phyloP scores from a whole-genome alignment of 2,113 vertebrate species.

The Xenopus borealis region DNA sequence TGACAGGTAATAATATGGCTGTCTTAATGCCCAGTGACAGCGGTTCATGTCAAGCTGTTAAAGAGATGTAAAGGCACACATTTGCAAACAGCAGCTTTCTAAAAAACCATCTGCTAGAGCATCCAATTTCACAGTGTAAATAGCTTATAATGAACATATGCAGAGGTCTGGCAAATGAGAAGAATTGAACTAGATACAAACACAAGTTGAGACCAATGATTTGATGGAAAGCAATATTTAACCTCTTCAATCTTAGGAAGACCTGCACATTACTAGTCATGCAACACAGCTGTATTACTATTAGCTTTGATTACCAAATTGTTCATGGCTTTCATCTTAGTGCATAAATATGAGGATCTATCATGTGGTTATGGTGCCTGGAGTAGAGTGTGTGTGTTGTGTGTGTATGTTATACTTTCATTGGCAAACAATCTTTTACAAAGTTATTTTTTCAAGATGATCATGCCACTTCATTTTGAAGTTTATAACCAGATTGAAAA shows the following conservation, averaged over 20 bases:
- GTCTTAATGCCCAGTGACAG: constrained; percentile 49
- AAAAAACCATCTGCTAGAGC: constrained; percentile 49
- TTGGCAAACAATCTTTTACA: no score
- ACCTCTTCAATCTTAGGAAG: constrained; percentile 3
- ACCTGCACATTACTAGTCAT: neutral
- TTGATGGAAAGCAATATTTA: constrained; percentile 40
- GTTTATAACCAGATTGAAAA: no score
- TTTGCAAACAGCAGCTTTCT: constrained; percentile 42
- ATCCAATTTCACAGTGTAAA: constrained; percentile 57
- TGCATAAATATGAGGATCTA: no score
- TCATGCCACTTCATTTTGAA: no score
- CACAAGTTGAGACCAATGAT: constrained; percentile 32
- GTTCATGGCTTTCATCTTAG: no score
- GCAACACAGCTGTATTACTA: no score
- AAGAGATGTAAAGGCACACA: constrained; percentile 50
- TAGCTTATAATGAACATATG: constrained; percentile 48
- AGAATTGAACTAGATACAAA: constrained; percentile 44
- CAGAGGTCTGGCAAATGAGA: constrained; percentile 43
- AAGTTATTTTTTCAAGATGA: no score
- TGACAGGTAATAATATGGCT: constrained; percentile 48
- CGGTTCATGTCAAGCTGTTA: constrained; percentile 45
- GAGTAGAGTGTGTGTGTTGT: no score
- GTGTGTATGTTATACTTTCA: no score
- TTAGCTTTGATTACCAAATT: no score
- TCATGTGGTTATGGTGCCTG: no score